Evolutionary conservation across 2,888 invertebrate genomes (phyloP), one percentile per base, ranked within the genome.

Genomic region (Piscicola geometra): DNA sequence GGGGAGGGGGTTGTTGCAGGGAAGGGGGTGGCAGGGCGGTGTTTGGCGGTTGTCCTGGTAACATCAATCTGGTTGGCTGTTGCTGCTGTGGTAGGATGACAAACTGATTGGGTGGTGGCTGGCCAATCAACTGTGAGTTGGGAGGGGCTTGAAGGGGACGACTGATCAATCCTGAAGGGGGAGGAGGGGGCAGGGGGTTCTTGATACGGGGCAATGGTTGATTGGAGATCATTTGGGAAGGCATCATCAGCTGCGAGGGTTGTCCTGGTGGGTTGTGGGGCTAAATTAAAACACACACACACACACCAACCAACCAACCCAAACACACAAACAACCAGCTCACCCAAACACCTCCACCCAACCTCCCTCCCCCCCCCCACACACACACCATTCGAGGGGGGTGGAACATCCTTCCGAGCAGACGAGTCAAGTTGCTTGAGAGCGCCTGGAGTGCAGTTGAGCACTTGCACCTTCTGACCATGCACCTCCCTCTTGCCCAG

Each of bases 401-500:
- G 67, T 9, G 30, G n/a, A 9, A 36, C 21, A 30, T 73, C 73
- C 36, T 73, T 73, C 30, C 56, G 60, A 25, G 71, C 71, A 30
- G 71, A 71, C 28, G n/a, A 36, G 47, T 76, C 76, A 64, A 76
- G 71, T 60, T 71, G 66, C 25, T 76, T 76, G 36, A 36, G 71
- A 41, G 71, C 64, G 12, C 41, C 41, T 9, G 60, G 41, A 18
- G 75, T 75, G 47, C 66, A 75, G 35, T 77, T 64, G 5, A 97
- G 94, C 71, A 98, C 97, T 74, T 93, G 91, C 0, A 96, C 96
- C 81, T 90, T 90, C 85, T 97, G 97, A 50, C 97, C 97, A 84
- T 99, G 96, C 75, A 99, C 89, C 83, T 95, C 94, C 68, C 93
- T 93, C 86, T 94, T 93, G n/a, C 94, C 91, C 79, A 99, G 88